Conservation (phyloP, 2,113 vertebrate genomes). For the Recurvirostra avosetta region DNA sequence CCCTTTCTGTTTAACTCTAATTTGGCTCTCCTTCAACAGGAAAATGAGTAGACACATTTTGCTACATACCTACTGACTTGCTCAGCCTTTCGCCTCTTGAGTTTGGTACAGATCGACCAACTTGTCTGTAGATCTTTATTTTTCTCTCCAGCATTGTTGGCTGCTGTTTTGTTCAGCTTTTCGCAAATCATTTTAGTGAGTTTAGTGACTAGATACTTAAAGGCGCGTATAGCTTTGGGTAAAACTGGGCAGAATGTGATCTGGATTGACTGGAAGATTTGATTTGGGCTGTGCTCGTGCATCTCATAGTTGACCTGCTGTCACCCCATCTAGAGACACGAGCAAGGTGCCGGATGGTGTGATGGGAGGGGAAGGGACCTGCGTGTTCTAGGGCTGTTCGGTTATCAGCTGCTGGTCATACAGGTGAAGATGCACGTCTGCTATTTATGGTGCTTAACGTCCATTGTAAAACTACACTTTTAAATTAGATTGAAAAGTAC, state of each 20-base stretch:
- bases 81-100: not conserved
- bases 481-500: not conserved
- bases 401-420: not conserved
- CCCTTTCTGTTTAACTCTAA: not conserved
- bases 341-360: not conserved
- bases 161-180: not conserved
- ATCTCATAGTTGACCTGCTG: not conserved
- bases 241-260: not conserved
- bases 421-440: not conserved
- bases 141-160: not conserved
- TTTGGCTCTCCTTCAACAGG: not conserved
- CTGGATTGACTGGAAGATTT: not conserved
- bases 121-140: not conserved
- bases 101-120: not conserved
- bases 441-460: not conserved
- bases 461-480: not conserved
- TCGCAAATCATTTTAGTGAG: not conserved
- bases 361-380: not conserved
- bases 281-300: not conserved
- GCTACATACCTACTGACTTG: fast-evolving
- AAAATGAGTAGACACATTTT: not conserved
- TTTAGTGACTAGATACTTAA: not conserved
- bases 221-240: not conserved
- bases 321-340: fast-evolving
- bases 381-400: not conserved